Evolutionary conservation across 23 tunicate species (phyloP).

Genomic region (Trididemnum nubilum): DNA sequence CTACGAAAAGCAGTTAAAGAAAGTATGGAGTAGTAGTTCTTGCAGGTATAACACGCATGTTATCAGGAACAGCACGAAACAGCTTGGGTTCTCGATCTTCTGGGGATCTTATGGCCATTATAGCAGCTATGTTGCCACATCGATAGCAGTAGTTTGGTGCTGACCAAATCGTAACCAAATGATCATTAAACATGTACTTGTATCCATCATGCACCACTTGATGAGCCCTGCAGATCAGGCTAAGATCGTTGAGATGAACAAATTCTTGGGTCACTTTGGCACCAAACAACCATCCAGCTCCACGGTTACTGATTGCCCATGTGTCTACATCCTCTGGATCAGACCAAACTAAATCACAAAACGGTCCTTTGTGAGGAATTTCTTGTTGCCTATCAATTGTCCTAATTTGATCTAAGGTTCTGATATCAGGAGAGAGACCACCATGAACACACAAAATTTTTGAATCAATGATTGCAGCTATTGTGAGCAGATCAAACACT

Average conservation of each 20-base stretch:
- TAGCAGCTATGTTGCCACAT: conserved; percentile 93
- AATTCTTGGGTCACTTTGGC: conserved; percentile 90
- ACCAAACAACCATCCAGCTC: conserved; percentile 98
- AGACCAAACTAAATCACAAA: conserved; percentile 98
- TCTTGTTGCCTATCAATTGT: conserved; percentile 95
- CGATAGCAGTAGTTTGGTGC: conserved; percentile 97
- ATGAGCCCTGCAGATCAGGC: conserved; percentile 90
- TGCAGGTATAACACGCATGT: conserved; percentile 76
- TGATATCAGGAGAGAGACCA: conserved; percentile 90
- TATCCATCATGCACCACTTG: conserved; percentile 93
- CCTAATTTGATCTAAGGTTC: conserved; percentile 91
- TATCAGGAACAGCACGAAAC: conserved; percentile 89
- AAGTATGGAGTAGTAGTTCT: conserved; percentile 85
- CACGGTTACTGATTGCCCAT: conserved; percentile 89
- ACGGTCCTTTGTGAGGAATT: conserved; percentile 97
- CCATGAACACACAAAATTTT: conserved; percentile 94
- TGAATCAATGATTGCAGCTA: conserved; percentile 96
- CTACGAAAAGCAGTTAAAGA: conserved; percentile 43
- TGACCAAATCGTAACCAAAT: conserved; percentile 90
- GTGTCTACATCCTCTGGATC: conserved; percentile 95
- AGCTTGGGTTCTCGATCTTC: conserved; percentile 74
- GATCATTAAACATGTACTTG: conserved; percentile 94
- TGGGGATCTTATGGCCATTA: conserved; percentile 48
- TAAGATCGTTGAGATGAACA: conserved; percentile 73
- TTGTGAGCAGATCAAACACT: conserved; percentile 93